phyloP scores from a whole-genome alignment of 1,140 invertebrate genomes.

The Limonius californicus region DNA sequence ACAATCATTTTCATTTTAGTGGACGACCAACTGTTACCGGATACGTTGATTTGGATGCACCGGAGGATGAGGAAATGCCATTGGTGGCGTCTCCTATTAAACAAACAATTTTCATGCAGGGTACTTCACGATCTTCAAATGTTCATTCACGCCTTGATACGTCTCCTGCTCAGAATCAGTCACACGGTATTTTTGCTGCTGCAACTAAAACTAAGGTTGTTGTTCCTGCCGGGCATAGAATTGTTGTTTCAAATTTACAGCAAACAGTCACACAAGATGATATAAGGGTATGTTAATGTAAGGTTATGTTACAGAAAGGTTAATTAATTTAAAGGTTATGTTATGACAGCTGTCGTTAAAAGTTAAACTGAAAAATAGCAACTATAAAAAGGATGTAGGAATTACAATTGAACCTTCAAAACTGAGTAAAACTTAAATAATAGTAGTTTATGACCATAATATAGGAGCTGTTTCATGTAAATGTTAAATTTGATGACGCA shows the following conservation, averaged over 20 bases:
- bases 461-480: too few relatives aligned
- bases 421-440: too few relatives aligned
- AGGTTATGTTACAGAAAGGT: too few relatives aligned
- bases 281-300: constrained; percentile 62
- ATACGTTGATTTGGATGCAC: constrained; percentile 41
- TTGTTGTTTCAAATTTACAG: constrained; percentile 85
- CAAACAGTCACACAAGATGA: constrained; percentile 81
- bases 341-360: background rate
- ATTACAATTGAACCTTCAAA: too few relatives aligned
- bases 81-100: constrained; percentile 20
- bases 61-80: constrained; percentile 49
- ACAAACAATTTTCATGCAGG: constrained; percentile 31
- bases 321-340: constrained; percentile 27
- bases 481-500: background rate
- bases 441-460: too few relatives aligned
- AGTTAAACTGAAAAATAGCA: too few relatives aligned
- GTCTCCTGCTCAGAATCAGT: constrained; percentile 47
- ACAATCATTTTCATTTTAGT: too few relatives aligned
- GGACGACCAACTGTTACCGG: constrained; percentile 1
- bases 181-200: constrained; percentile 51
- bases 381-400: too few relatives aligned
- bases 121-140: constrained; percentile 32
- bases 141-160: constrained; percentile 52
- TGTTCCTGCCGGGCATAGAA: constrained; percentile 62
- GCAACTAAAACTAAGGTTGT: constrained; percentile 51